Conservation (phyloP, 2,113 vertebrate species). For the Polyodon spathula region DNA sequence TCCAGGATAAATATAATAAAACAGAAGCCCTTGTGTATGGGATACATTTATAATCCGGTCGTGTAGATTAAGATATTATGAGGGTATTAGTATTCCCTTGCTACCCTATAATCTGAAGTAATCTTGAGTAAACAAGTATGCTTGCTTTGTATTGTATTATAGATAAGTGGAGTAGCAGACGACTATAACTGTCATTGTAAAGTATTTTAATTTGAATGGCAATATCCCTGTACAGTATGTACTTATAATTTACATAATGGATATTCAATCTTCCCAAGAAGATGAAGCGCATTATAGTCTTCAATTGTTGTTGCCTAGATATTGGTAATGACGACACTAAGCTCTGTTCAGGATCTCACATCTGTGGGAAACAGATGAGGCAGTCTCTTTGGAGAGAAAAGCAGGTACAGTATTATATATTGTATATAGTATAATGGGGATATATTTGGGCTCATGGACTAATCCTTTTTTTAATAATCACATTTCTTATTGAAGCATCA, state of each 20-base stretch:
- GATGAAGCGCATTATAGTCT: too few relatives aligned
- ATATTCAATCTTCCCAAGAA: background rate
- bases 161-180: slow-evolving; percentile 1
- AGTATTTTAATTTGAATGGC: background rate
- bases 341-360: too few relatives aligned
- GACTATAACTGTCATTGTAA: background rate
- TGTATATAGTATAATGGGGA: too few relatives aligned
- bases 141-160: background rate
- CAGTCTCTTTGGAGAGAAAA: too few relatives aligned
- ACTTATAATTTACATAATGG: background rate
- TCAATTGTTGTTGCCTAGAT: too few relatives aligned
- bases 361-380: too few relatives aligned
- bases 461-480: too few relatives aligned
- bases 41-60: background rate
- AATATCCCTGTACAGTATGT: background rate
- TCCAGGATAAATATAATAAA: background rate
- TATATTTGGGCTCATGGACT: too few relatives aligned
- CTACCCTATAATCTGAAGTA: background rate
- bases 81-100: background rate
- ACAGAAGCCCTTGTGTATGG: background rate
- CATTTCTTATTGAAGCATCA: too few relatives aligned
- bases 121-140: background rate
- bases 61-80: background rate
- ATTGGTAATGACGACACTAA: too few relatives aligned
- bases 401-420: too few relatives aligned